Base-by-base conservation (phyloP, 1,140 invertebrate genomes). In the Holotrichia oblita region DNA sequence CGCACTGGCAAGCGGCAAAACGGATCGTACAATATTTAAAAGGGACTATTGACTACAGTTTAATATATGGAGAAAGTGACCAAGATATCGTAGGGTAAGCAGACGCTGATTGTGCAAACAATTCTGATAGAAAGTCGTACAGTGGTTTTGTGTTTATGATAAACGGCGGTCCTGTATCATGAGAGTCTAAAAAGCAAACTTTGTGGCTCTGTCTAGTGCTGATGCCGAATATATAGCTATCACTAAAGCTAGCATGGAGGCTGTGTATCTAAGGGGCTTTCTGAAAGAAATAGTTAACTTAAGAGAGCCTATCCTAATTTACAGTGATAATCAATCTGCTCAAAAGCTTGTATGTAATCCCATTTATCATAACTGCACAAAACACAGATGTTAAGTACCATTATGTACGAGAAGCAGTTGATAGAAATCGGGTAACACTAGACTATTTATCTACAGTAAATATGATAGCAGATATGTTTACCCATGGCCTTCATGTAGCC, bases 221-320 rank as follows among this genome's bases (percentile, higher is more conserved):
- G 86, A 87, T 82, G 83, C 87, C 0, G 86, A 88, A 79, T 87
- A 86, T 78, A 82, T 86, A 55, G 82, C 84, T 9, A 48, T 86
- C 9, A 78, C 81, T 10, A 80, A 82, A 24, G 81, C 79, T 10
- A 22, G 79, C 34, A 84, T 83, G 80, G 84, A 86, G 78, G 79
- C 80, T 24, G 79, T 82, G 40, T 84, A 78, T 79, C 78, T 83
- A 76, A 82, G 69, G 73, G 80, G 82, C 22, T 75, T 83, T 10
- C 74, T 81, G 27, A 72, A 72, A 14, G 79, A 84, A 80, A 81
- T 82, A 61, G 41, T 17, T 12, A 41, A 69, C 14, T 3, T 22
- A 17, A 24, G 40, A 40, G 17, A 61, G n/a, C 61, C 27, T 61
- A 69, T 81, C 34, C 20, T 76, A 40, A 44, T 86, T 0, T 84